Evolutionary conservation across 1,140 invertebrate species (phyloP).

Genomic region (Trichonephila clavipes): DNA sequence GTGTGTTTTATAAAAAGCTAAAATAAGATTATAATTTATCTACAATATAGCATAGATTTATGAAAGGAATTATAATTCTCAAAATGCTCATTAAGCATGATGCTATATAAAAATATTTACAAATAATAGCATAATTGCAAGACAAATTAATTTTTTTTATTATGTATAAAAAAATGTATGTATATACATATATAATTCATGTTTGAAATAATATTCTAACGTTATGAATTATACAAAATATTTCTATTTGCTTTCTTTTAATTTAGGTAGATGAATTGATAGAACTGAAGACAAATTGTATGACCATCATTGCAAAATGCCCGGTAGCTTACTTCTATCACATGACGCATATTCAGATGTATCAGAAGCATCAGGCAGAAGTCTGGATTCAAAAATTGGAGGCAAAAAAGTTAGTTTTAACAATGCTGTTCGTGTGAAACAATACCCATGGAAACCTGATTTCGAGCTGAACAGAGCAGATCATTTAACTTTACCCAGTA

Average conservation of each 20-base stretch:
- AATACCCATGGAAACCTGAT: conserved; percentile 67
- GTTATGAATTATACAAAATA: too few species aligned
- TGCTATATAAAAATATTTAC: too few species aligned
- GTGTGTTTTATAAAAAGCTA: too few species aligned
- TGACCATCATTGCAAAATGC: neutral
- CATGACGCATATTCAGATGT: conserved; percentile 59
- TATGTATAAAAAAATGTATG: too few species aligned
- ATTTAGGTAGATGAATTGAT: neutral
- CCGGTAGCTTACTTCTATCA: conserved; percentile 51
- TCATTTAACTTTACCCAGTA: conserved; percentile 65
- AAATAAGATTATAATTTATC: too few species aligned
- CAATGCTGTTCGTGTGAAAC: conserved; percentile 61
- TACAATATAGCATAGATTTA: too few species aligned
- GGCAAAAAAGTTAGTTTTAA: conserved; percentile 67
- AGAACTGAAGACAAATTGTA: neutral
- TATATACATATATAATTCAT: too few species aligned
- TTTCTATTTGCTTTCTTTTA: neutral
- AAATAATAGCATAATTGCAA: too few species aligned
- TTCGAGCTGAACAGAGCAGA: conserved; percentile 23
- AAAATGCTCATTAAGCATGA: too few species aligned
- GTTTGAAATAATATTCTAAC: too few species aligned
- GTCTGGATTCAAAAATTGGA: conserved; percentile 55
- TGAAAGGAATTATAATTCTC: too few species aligned
- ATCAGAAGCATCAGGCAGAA: conserved; percentile 42
- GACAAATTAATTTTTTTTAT: too few species aligned